Evolutionary conservation across 2,113 vertebrate species (phyloP), one percentile per base, ranked within the genome.

Genomic region (Centropus unirufus): DNA sequence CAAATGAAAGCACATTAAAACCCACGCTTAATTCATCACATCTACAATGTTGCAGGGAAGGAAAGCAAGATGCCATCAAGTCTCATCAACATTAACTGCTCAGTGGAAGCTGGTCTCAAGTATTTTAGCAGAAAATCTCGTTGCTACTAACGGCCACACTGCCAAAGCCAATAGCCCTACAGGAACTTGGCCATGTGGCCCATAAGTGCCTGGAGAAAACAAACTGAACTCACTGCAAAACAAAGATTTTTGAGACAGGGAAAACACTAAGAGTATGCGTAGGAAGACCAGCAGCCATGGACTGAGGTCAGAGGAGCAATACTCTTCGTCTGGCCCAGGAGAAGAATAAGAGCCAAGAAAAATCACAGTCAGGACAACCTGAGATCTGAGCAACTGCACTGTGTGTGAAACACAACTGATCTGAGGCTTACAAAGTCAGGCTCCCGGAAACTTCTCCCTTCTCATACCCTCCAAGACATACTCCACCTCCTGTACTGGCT

Each of bases 1-100:
- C 13, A 55, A 70, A 8, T 7, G 30, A 12, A 62, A 68, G 22
- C 10, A 29, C 11, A 2, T 52, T n/a, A 26, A 39, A 54, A 84
- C 3, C 8, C 49, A 57, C 0, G 2, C 15, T 36, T 36, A 36
- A 21, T 18, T 42, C 1, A 9, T 46, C 51, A 26, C 2, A 1
- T 17, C 66, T 20, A 27, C 46, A 61, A 66, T 39, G 17, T 2
- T 22, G 14, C 51, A 42, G 32, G 23, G 46, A 70, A 64, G 24
- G 16, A 2, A 55, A 46, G 59, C n/a, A 78, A 54, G 59, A 49
- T 34, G 21, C 40, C 26, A 32, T 15, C 34, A 49, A 55, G 72
- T 42, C 19, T 1, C 14, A 13, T 13, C 47, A 34, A 29, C 12
- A 22, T 81, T 34, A 88, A 74, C 5, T 1, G 11, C 74, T 73